Conservation (phyloP, 2,797 vertebrate genomes). For the Botia almorhae region DNA sequence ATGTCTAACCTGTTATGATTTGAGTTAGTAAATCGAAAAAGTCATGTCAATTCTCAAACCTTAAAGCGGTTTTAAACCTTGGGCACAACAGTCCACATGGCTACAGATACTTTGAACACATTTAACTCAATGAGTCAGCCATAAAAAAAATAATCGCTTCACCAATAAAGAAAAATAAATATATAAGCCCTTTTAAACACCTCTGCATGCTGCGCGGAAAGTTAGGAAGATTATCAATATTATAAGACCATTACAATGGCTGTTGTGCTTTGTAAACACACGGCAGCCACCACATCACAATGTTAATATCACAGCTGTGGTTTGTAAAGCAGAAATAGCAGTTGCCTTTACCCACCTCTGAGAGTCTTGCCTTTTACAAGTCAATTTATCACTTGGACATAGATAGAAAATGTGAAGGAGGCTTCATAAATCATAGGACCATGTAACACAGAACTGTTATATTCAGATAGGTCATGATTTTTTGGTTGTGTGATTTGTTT, state of each 20-base stretch:
- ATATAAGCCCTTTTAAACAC: conserved; percentile 58
- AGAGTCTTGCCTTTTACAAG: conserved; percentile 55
- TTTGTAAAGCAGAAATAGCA: conserved; percentile 77
- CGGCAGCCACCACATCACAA: conserved; percentile 68
- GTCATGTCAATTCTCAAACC: no score
- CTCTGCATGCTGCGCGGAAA: conserved; percentile 61
- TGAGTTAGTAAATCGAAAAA: no score
- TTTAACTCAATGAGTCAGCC: not conserved
- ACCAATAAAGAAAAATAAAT: conserved; percentile 47
- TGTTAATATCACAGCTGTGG: conserved; percentile 71
- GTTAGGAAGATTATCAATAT: conserved; percentile 72
- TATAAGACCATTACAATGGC: conserved; percentile 71
- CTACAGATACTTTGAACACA: conserved; percentile 53
- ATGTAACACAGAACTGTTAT: conserved; percentile 13
- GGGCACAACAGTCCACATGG: conserved; percentile 51
- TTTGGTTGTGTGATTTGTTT: conserved; percentile 8
- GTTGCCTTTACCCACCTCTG: conserved; percentile 69
- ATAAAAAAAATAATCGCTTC: conserved; percentile 23
- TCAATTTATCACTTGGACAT: conserved; percentile 24
- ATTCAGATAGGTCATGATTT: conserved; percentile 11
- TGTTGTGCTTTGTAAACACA: conserved; percentile 74
- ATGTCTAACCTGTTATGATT: no score
- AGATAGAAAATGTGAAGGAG: not conserved
- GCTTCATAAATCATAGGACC: conserved; percentile 18
- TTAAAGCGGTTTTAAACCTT: no score